These are phyloP conservation scores for Megaleporinus macrocephalus DNA, from an alignment of 2,113 vertebrate species.

Conservation along the genomic window DNA sequence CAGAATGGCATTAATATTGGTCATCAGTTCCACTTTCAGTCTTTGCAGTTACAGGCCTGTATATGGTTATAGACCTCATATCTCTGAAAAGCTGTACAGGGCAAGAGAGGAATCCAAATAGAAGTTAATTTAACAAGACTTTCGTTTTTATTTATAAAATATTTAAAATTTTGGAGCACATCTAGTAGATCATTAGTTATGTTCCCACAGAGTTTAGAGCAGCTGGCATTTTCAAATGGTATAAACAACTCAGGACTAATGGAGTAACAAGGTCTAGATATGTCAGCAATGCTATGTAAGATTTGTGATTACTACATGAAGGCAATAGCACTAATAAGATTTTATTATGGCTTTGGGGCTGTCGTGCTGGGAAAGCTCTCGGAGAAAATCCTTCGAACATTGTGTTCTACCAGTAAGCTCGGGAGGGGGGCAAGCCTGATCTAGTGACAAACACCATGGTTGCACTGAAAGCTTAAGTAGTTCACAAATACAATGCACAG, in stretches of 20 bases:
- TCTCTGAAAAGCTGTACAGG: background rate
- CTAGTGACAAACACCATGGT: conserved; percentile 9
- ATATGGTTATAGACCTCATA: background rate
- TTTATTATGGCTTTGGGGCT: background rate
- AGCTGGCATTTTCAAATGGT: background rate
- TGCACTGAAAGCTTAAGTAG: background rate
- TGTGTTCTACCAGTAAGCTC: conserved; percentile 13
- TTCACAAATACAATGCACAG: background rate
- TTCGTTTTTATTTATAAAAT: too few relatives aligned
- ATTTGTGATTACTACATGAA: background rate
- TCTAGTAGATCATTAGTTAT: background rate
- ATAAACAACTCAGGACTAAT: background rate
- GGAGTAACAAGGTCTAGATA: background rate
- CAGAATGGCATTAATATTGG: background rate
- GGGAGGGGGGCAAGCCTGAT: background rate
- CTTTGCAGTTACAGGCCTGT: background rate
- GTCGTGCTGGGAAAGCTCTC: background rate
- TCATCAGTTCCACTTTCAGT: background rate
- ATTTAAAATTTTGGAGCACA: background rate
- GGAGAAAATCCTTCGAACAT: conserved; percentile 14
- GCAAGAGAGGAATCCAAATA: background rate
- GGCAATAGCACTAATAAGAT: background rate
- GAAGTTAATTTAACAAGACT: background rate
- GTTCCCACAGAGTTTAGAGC: background rate
- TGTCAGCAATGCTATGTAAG: background rate